Evolutionary conservation across 1,140 invertebrate species (phyloP), one percentile per base, ranked within the genome.

Genomic region (Solen grandis): DNA sequence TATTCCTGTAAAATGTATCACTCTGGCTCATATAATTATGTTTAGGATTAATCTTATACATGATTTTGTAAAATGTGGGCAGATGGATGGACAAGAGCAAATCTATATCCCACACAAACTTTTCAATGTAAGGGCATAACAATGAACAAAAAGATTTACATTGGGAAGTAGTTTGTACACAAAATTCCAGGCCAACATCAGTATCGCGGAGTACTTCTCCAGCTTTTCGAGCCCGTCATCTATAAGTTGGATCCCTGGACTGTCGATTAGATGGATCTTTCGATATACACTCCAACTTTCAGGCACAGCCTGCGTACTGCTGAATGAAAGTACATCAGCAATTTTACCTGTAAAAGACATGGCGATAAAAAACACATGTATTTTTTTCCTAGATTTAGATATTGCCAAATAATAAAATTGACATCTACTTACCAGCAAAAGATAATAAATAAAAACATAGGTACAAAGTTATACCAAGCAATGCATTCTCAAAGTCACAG

Each of bases 241-340:
- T 16, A 54, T 63, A 19, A 69, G n/a, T 3, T 38, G 19, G 5
- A 78, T 14, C 4, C 75, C 75, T 27, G 29, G 14, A 31, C 29
- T 38, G 25, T 69, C 75, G 2, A 31, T 1, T 0, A 78, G 35
- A 55, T 77, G 74, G 2, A 78, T 78, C 75, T 69, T 78, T 29
- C 65, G 41, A 50, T 77, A 78, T 14, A 78, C 75, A 50, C 52
- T 68, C 75, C 75, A 78, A 10, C 52, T 31, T 52, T 69, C 75
- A 2, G 75, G 75, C 19, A 69, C 36, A 5, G 74, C 75, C 46
- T 68, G 63, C 1, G 35, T 33, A n/a, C 63, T 54, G 50, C 75
- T 50, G 66, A 78, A 78, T 68, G 74, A 59, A 50, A 78, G 27
- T 3, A 50, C 65, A 60, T 78, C 75, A 33, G 38, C 57, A 25